Conservation (phyloP, 2,888 invertebrate species). For the Megastigmus dorsalis region DNA sequence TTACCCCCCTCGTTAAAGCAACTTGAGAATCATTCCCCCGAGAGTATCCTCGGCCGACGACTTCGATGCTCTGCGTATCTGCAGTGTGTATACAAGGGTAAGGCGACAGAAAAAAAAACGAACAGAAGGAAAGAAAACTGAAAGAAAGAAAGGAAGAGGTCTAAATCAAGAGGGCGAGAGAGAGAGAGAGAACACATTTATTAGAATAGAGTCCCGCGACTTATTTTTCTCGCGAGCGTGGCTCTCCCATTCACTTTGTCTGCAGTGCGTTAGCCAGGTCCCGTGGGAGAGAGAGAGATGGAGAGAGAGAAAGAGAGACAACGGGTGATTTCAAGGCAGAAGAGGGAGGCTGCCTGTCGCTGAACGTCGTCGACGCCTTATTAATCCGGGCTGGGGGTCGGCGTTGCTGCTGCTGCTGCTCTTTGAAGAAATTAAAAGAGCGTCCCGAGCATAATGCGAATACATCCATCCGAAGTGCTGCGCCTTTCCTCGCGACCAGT, state of each 20-base stretch:
- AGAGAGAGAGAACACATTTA: slow-evolving; percentile 16
- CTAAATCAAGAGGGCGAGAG: slow-evolving; percentile 6
- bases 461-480: slow-evolving; percentile 67
- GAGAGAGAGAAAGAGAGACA: background rate
- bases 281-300: slow-evolving; percentile 14
- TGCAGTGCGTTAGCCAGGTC: too few species aligned
- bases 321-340: too few species aligned
- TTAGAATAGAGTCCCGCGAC: slow-evolving; percentile 20
- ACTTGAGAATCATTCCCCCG: slow-evolving; percentile 27
- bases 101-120: too few species aligned
- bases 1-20: background rate
- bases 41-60: too few species aligned
- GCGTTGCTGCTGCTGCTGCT: slow-evolving; percentile 56
- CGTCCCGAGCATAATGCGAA: slow-evolving; percentile 72
- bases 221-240: background rate
- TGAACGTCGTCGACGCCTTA: slow-evolving; percentile 74
- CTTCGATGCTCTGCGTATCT: too few species aligned
- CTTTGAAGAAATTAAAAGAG: slow-evolving; percentile 74
- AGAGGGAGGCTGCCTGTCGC: background rate
- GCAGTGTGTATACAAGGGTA: too few species aligned
- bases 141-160: slow-evolving; percentile 5
- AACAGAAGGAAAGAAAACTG: too few species aligned
- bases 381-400: slow-evolving; percentile 68
- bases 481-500: slow-evolving; percentile 54
- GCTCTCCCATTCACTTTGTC: slow-evolving; percentile 66